Evolutionary conservation across 2,888 invertebrate genomes (phyloP).

Genomic region (Conops quadrifasciatus): DNA sequence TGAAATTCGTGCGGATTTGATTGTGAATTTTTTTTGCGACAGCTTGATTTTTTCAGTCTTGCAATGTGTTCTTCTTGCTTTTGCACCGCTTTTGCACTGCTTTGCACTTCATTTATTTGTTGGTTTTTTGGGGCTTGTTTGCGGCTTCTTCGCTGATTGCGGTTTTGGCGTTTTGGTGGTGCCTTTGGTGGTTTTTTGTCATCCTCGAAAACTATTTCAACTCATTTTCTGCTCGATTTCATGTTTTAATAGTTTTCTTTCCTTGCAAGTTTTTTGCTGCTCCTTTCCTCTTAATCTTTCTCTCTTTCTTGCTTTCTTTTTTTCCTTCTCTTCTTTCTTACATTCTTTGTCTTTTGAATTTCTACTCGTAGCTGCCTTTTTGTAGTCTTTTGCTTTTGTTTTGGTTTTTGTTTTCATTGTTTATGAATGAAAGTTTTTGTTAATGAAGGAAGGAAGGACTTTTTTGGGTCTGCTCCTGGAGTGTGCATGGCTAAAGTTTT

Average conservation of each 20-base stretch:
- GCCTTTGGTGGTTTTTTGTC: background rate
- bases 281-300: slow-evolving; percentile 17
- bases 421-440: slow-evolving; percentile 36
- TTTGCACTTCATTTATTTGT: too few relatives aligned
- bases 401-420: slow-evolving; percentile 47
- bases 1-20: too few relatives aligned
- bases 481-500: slow-evolving; percentile 53
- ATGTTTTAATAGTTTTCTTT: slow-evolving; percentile 60
- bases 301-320: slow-evolving; percentile 42
- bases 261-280: slow-evolving; percentile 22
- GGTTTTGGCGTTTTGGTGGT: slow-evolving; percentile 1
- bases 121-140: too few relatives aligned
- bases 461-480: slow-evolving; percentile 44
- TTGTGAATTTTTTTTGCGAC: too few relatives aligned
- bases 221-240: slow-evolving; percentile 62
- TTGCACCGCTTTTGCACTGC: too few relatives aligned
- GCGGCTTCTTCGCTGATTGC: slow-evolving; percentile 11
- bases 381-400: slow-evolving; percentile 48
- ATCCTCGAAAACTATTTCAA: slow-evolving; percentile 57
- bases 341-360: slow-evolving; percentile 15
- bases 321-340: slow-evolving; percentile 39
- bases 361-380: too few relatives aligned
- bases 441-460: too few relatives aligned
- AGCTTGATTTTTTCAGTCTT: too few relatives aligned
- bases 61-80: too few relatives aligned